Base-by-base conservation (phyloP, 1,140 invertebrate species). In the Bombus confusus region DNA sequence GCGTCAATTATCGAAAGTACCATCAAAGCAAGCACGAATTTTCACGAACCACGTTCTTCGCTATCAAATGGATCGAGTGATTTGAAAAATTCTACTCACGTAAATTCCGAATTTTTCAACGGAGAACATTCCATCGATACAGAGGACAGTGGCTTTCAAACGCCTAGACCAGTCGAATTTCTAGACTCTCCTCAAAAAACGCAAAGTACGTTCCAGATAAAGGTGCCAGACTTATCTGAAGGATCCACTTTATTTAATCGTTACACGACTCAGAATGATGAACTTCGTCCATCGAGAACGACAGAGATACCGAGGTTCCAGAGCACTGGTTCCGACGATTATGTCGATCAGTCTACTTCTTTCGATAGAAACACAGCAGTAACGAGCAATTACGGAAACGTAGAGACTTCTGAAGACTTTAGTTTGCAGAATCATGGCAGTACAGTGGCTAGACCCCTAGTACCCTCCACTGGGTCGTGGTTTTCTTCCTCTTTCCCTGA, bases 161-260 rank as follows among this genome's bases (percentile, higher is more conserved):
- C 68, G 18, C 39, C 41, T 25, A 37, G 64, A 41, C 66, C 77
- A 47, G 18, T 43, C 22, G 62, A 59, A 31, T 89, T 83, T 22
- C 68, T 84, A 1, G 81, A 86, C 22, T 86, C 92, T 28, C 78
- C 86, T 0, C 8, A 88, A 39, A 77, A 86, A 41, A 77, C 80
- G 31, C 86, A 86, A 59, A 90, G 79, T 22, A 91, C 88, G 13
- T 94, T 93, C 31, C 78, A 85, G 0, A 92, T 93, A n/a, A 93
- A 91, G 2, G 80, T 92, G 1, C 86, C 90, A 1, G 87, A 92
- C 41, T 13, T 83, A 1, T 83, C 85, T 0, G 72, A 76, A 25
- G 71, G 75, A 5, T 77, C 87, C 2, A 79, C 79, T 28, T 66
- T 83, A 1, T 12, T 86, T 18, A 59, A 87, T 13, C 83, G 85